These are phyloP conservation scores for Strigamia maritima DNA, from an alignment of 2,888 invertebrate species.

Conservation along the genomic window DNA sequence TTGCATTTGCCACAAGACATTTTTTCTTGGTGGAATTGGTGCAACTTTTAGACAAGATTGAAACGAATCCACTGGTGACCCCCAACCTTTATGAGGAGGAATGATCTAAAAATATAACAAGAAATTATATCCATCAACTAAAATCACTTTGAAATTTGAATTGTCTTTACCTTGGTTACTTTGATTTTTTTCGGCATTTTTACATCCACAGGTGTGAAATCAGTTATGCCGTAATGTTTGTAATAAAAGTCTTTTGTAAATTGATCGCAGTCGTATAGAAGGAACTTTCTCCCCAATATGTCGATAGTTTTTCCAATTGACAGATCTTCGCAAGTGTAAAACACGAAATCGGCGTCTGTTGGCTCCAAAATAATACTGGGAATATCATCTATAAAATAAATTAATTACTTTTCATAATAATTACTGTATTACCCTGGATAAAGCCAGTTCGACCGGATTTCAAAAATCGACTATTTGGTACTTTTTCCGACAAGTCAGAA, in stretches of 20 bases:
- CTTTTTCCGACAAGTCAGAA: too few relatives aligned
- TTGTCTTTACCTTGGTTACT: background rate
- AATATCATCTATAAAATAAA: constrained; percentile 20
- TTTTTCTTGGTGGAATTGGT: constrained; percentile 70
- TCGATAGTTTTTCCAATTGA: constrained; percentile 62
- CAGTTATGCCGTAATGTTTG: background rate
- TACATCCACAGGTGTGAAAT: background rate
- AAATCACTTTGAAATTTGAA: too few relatives aligned
- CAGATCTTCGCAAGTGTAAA: constrained; percentile 74
- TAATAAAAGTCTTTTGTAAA: constrained; percentile 48
- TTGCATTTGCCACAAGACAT: constrained; percentile 55
- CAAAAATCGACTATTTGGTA: too few relatives aligned
- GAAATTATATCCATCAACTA: background rate
- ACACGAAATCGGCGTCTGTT: constrained; percentile 51
- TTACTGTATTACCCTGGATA: too few relatives aligned
- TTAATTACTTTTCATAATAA: background rate
- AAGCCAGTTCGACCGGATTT: too few relatives aligned
- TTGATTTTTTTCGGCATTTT: background rate
- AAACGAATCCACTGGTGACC: constrained; percentile 72
- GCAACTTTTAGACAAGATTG: constrained; percentile 68
- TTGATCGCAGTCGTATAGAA: constrained; percentile 1
- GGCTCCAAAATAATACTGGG: constrained; percentile 24
- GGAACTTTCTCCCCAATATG: constrained; percentile 58
- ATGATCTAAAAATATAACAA: constrained; percentile 52
- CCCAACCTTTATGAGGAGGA: constrained; percentile 69